These are phyloP conservation scores for Carlito syrichta DNA, from an alignment of 2,113 vertebrate species.

Conservation along the genomic window DNA sequence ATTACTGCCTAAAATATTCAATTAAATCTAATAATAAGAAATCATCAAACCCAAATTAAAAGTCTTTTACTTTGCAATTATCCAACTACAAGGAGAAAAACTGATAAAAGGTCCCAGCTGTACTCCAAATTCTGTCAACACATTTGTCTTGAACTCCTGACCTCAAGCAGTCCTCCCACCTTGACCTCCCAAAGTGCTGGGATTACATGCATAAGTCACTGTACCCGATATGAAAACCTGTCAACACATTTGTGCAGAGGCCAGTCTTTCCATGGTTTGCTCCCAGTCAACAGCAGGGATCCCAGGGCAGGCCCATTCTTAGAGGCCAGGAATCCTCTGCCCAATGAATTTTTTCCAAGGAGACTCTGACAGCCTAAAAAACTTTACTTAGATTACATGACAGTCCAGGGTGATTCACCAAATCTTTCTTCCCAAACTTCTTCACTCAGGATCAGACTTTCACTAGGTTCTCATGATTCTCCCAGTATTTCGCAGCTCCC, in stretches of 20 bases:
- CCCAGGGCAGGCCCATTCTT: background rate
- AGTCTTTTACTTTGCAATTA: background rate
- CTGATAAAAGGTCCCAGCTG: background rate
- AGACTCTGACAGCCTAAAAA: background rate
- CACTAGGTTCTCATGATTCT: background rate
- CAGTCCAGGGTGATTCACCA: background rate
- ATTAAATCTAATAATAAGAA: background rate
- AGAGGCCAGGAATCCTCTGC: background rate
- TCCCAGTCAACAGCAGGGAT: background rate
- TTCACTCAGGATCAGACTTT: background rate
- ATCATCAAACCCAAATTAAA: background rate
- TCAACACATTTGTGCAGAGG: background rate
- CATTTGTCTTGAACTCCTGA: too few relatives aligned
- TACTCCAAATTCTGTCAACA: background rate
- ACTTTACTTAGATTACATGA: background rate
- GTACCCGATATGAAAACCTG: too few relatives aligned
- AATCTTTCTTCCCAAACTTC: background rate
- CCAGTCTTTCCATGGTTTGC: background rate
- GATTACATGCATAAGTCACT: too few relatives aligned
- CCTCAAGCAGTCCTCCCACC: too few relatives aligned
- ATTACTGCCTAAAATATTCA: too few relatives aligned
- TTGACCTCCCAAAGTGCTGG: too few relatives aligned
- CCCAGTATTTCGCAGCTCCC: background rate
- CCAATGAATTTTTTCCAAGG: background rate
- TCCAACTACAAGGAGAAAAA: background rate